Evolutionary conservation across 2,888 invertebrate species (phyloP), one percentile per base, ranked within the genome.

Genomic region (Lypha dubia): DNA sequence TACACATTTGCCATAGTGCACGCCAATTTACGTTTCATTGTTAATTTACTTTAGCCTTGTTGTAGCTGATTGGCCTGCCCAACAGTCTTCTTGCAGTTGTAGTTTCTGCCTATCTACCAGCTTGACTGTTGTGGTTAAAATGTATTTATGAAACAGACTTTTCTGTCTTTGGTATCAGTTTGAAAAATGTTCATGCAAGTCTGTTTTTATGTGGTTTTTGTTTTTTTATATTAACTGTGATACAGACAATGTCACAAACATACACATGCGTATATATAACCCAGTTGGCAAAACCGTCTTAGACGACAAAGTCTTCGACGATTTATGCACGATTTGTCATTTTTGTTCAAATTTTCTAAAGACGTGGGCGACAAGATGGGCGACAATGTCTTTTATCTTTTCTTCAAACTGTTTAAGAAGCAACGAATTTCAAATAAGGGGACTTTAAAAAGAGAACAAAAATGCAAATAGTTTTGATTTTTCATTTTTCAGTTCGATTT

Each of bases 121-220:
- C 9, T 38, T 62, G 22, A 49, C 20, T 75, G 56, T 49, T 70
- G 46, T 15, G 82, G 73, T 76, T 80, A 56, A 49, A 28, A 67
- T 71, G 60, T 80, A 17, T 60, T 58, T 60, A 20, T 49, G 20
- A 63, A 53, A n/a, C 15, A 51, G 17, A 51, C 22, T 63, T 35
- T 41, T 70, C 1, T 75, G 76, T 67, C 51, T 80, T 17, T 65
- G 44, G 68, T 63, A 79, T 79, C 79, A 56, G 28, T 68, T 77
- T 62, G 22, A 32, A 49, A 38, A 49, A 58, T 58, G 20, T 58
- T 58, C 11, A 20, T 28, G 35, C 11, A 58, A 58, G 20, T 35
- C 46, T 46, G 32, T 67, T 22, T 44, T 35, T 24, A 60, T 68
- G 68, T 20, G 68, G 68, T 46, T 28, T 4, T 28, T n/a, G n/a